phyloP scores from a whole-genome alignment of 2,888 invertebrate genomes.

The Linnaemya vulpina region DNA sequence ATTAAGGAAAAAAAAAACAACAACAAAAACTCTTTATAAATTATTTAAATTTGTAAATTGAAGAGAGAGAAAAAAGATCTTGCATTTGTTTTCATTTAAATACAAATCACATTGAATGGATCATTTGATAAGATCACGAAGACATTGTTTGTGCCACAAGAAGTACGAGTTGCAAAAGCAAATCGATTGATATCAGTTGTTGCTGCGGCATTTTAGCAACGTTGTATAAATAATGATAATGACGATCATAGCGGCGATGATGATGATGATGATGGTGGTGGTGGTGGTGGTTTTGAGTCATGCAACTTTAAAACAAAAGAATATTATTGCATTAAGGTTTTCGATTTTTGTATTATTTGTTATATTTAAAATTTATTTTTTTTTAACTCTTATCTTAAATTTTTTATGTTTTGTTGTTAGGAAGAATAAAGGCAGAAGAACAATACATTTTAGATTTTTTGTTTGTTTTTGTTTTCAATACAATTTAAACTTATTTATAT shows the following conservation, averaged over 20 bases:
- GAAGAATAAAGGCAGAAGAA: conserved; percentile 33
- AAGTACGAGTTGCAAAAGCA: conserved; percentile 37
- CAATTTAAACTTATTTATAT: conserved; percentile 59
- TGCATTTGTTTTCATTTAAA: conserved; percentile 15
- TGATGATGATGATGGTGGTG: conserved; percentile 1
- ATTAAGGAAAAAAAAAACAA: conserved; percentile 13
- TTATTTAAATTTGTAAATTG: conserved; percentile 59
- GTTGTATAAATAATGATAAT: conserved; percentile 5
- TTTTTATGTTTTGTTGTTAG: conserved; percentile 23
- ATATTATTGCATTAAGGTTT: conserved; percentile 52
- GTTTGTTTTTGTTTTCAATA: too few relatives aligned
- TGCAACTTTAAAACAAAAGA: conserved; percentile 61
- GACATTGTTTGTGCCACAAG: conserved; percentile 59
- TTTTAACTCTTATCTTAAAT: not conserved
- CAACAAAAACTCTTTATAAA: conserved; percentile 40
- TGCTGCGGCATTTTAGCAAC: conserved; percentile 51
- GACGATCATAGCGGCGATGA: not conserved
- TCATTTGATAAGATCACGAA: conserved; percentile 73
- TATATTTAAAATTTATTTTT: not conserved
- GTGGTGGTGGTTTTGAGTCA: conserved; percentile 42
- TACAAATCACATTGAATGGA: conserved; percentile 69
- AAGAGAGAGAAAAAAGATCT: conserved; percentile 36
- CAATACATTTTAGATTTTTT: conserved; percentile 34
- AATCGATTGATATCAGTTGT: conserved; percentile 72
- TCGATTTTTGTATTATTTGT: conserved; percentile 34